Evolutionary conservation across 2,113 vertebrate genomes (phyloP), one percentile per base, ranked within the genome.

Genomic region (Cyprinodon brontotheroides): DNA sequence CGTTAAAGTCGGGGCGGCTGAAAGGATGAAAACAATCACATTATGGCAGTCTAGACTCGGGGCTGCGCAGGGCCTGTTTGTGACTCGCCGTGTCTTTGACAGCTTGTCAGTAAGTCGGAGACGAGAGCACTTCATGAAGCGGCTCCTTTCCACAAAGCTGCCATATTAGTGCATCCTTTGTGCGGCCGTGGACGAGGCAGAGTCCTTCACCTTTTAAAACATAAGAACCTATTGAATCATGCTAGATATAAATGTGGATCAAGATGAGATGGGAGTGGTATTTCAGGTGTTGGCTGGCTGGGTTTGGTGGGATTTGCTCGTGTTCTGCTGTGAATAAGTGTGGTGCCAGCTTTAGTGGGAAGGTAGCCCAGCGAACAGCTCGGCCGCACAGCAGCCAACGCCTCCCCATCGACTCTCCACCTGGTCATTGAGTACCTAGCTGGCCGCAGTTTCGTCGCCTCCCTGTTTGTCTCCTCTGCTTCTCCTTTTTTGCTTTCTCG

Each of bases 391-490:
- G 90, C 80, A 37, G 77, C 90, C 84, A 77, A 50, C 81, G 73
- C 84, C 81, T 86, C 91, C 90, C 91, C 86, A 86, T 84, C 75
- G 86, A 40, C 83, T 86, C 85, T 88, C 92, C 92, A 92, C 90
- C 92, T 92, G 90, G 59, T 90, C 87, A 65, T 70, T 72, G 73
- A 88, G 84, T 83, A 91, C 87, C 87, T 92, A 90, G 81, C 86
- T 90, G 89, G 88, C 81, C 64, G 1, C 75, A 47, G 79, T 81
- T 73, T 12, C 47, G 72, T 67, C 71, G 36, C 70, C 63, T 72
- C 78, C 61, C 75, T 9, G 43, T 37, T 70, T 61, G 47, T 60
- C 41, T 13, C 8, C 48, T 73, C 48, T 48, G 5, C 61, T 74
- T 65, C 72, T 72, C 61, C 50, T 50, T 81, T 65, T 77, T 83